phyloP scores from a whole-genome alignment of 2,888 invertebrate species.

The Stegana nigrithorax region DNA sequence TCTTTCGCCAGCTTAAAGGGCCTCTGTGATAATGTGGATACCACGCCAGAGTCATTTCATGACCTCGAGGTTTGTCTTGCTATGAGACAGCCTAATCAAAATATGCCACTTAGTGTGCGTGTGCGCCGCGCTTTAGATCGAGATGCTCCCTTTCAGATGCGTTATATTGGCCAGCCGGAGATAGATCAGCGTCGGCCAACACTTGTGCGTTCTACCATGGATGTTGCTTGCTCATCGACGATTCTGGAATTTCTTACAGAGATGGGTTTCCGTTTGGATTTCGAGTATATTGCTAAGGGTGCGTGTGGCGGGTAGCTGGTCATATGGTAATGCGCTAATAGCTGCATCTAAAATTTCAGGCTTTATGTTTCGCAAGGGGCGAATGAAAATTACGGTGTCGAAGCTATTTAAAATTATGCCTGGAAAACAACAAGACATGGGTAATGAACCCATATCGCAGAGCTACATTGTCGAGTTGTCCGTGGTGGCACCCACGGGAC shows the following conservation, averaged over 20 bases:
- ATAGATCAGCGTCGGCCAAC: conserved; percentile 89
- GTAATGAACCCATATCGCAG: conserved; percentile 85
- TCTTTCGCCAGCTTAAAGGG: conserved; percentile 75
- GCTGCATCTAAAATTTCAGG: conserved; percentile 40
- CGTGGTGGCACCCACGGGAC: conserved; percentile 84
- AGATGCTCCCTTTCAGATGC: conserved; percentile 78
- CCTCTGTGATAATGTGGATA: conserved; percentile 92
- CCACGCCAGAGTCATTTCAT: conserved; percentile 90
- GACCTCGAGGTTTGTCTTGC: conserved; percentile 94
- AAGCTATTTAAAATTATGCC: conserved; percentile 90
- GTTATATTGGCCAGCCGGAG: conserved; percentile 93
- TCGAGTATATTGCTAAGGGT: conserved; percentile 93
- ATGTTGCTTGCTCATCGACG: conserved; percentile 90
- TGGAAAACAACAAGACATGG: conserved; percentile 76
- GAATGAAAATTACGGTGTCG: conserved; percentile 96
- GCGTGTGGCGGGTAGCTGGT: conserved; percentile 22
- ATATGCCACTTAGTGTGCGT: conserved; percentile 78
- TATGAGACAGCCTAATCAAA: conserved; percentile 77
- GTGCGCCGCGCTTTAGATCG: conserved; percentile 87
- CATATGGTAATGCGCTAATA: background rate
- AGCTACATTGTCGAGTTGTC: conserved; percentile 95
- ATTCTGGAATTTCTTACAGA: conserved; percentile 92
- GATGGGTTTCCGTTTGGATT: conserved; percentile 90
- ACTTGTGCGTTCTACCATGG: conserved; percentile 90
- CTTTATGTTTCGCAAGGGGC: conserved; percentile 94